Evolutionary conservation across 2,888 invertebrate species (phyloP).

Genomic region (Orthosia gracilis): DNA sequence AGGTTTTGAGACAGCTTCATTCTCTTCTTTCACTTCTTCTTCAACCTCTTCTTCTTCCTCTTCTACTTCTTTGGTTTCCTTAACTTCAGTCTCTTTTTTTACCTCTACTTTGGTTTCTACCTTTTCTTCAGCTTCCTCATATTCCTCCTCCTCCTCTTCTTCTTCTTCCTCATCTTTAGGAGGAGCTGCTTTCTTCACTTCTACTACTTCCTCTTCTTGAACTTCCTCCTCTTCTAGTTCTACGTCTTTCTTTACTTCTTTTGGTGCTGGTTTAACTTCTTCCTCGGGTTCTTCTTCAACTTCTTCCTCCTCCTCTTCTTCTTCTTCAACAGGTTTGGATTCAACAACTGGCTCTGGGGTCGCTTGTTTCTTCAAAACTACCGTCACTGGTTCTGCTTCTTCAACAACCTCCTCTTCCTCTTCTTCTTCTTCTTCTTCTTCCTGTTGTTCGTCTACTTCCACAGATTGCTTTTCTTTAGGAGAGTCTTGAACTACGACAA

Average conservation of each 20-base stretch:
- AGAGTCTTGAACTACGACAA: slow-evolving; percentile 79
- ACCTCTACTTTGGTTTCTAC: slow-evolving; percentile 34
- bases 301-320: slow-evolving; percentile 43
- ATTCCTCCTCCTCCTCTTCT: slow-evolving; percentile 65
- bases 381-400: slow-evolving; percentile 69
- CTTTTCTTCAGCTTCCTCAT: slow-evolving; percentile 54
- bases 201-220: slow-evolving; percentile 41
- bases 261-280: slow-evolving; percentile 31
- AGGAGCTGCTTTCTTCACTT: slow-evolving; percentile 35
- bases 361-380: slow-evolving; percentile 68
- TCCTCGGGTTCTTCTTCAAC: slow-evolving; percentile 41
- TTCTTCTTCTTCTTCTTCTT: slow-evolving; percentile 71
- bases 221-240: slow-evolving; percentile 39
- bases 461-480: slow-evolving; percentile 74
- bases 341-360: slow-evolving; percentile 54
- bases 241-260: slow-evolving; percentile 30
- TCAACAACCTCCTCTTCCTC: slow-evolving; percentile 66
- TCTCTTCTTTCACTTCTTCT: slow-evolving; percentile 63
- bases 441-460: slow-evolving; percentile 71
- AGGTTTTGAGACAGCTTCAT: slow-evolving; percentile 43
- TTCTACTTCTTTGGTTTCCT: slow-evolving; percentile 27
- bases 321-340: slow-evolving; percentile 48
- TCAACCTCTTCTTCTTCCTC: slow-evolving; percentile 40
- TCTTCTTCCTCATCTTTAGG: slow-evolving; percentile 45
- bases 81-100: slow-evolving; percentile 38